Evolutionary conservation across 2,797 vertebrate genomes (phyloP).

Genomic region (Threskiornis aethiopicus): DNA sequence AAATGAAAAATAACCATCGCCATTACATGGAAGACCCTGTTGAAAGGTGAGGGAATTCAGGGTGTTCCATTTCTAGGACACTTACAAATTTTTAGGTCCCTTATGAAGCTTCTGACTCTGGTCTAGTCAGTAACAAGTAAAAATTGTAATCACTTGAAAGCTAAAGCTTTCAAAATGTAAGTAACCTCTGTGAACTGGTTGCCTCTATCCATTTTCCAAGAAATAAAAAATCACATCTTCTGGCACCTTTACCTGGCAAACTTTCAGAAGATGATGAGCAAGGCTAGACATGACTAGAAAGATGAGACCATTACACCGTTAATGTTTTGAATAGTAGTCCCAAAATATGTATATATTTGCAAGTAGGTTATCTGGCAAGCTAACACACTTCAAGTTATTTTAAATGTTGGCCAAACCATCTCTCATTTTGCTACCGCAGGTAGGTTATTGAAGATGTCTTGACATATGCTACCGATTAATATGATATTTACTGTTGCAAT

Average conservation of each 20-base stretch:
- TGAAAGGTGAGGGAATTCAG: not conserved
- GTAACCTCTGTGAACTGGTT: not conserved
- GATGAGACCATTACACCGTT: not conserved
- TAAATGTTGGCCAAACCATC: not conserved
- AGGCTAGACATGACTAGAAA: not conserved
- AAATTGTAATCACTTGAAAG: not conserved
- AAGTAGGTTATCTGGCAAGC: not conserved
- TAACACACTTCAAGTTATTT: not conserved
- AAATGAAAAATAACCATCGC: fast-evolving
- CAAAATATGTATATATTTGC: not conserved
- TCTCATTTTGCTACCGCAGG: not conserved
- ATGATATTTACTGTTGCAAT: not conserved
- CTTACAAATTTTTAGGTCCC: not conserved
- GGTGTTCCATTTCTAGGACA: not conserved
- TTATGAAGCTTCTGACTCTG: not conserved
- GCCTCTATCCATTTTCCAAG: not conserved
- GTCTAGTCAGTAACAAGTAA: not conserved
- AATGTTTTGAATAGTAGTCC: not conserved
- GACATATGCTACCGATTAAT: not conserved
- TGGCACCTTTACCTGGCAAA: not conserved
- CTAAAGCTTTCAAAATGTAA: not conserved
- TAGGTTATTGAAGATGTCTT: not conserved
- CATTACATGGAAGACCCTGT: not conserved
- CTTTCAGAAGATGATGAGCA: not conserved
- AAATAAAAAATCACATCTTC: not conserved